Evolutionary conservation across 2,113 vertebrate genomes (phyloP).

Genomic region (Solea solea): DNA sequence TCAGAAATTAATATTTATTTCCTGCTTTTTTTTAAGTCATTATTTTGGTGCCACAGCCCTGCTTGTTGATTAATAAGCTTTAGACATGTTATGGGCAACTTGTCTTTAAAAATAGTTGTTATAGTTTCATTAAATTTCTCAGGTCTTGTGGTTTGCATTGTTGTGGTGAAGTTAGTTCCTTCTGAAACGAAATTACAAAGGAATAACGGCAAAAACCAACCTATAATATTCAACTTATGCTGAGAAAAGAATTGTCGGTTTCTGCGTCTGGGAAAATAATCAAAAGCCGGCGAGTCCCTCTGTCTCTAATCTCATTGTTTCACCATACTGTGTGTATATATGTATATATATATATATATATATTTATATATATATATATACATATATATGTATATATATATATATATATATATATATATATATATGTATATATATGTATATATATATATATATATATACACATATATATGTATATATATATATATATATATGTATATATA

Average conservation of each 20-base stretch:
- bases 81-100: too few relatives aligned
- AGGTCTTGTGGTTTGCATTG: neutral
- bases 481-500: neutral
- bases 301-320: slow-evolving; percentile 45
- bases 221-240: slow-evolving; percentile 3
- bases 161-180: neutral
- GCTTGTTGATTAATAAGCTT: too few relatives aligned
- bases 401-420: too few relatives aligned
- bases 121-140: neutral
- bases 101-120: too few relatives aligned
- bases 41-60: too few relatives aligned
- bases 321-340: neutral
- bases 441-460: too few relatives aligned
- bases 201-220: slow-evolving; percentile 21
- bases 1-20: too few relatives aligned
- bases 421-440: slow-evolving; percentile 14
- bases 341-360: too few relatives aligned
- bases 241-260: slow-evolving; percentile 9
- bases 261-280: slow-evolving; percentile 42
- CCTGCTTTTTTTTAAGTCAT: too few relatives aligned
- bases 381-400: slow-evolving; percentile 8
- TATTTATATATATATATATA: too few relatives aligned
- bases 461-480: slow-evolving; percentile 6
- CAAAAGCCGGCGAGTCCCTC: neutral
- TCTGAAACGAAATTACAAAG: neutral